Base-by-base conservation (phyloP, 2,797 vertebrate genomes). In the Eulemur mongoz region DNA sequence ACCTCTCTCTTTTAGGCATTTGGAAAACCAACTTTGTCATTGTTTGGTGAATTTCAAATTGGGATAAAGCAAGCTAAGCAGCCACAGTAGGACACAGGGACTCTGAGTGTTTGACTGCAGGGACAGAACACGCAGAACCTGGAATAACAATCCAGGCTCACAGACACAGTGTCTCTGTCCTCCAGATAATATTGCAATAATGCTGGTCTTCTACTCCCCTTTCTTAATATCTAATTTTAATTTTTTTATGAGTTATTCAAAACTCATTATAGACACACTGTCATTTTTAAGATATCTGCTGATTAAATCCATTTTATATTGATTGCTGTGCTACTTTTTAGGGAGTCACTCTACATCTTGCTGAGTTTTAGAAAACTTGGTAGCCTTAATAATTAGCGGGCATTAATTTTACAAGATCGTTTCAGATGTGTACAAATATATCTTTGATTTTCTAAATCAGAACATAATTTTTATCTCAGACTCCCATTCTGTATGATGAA, bases 391-490 rank as follows among this genome's bases (percentile, higher is more conserved):
- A 70, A 93, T 61, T 76, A 93, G 50, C 40, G 87, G 67, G 43
- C 86, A 40, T 72, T 82, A 45, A 38, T 95, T 94, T 96, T 97
- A 57, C 4, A 63, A 97, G 81, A 38, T 45, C 11, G 43, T 70
- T 94, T 95, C 69, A 94, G 69, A n/a, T 89, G 73, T 40, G 20
- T 87, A 23, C 10, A 40, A 73, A 85, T 18, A 75, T 61, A 87
- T 43, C 27, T 88, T 92, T 88, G 22, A 87, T 84, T 96, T 93
- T 82, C 91, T 91, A 91, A 80, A 95, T 72, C 4, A 91, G 84
- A 86, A 73, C 59, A 81, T 75, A 79, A 45, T 89, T 93, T 94
- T 90, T 27, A 94, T 82, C 91, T 84, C 38, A 89, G 54, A 79
- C 14, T 88, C 27, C 18, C 50, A 80, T 75, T 91, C 83, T 81